Base-by-base conservation (phyloP, 2,797 vertebrate genomes). In the Coreius guichenoti region DNA sequence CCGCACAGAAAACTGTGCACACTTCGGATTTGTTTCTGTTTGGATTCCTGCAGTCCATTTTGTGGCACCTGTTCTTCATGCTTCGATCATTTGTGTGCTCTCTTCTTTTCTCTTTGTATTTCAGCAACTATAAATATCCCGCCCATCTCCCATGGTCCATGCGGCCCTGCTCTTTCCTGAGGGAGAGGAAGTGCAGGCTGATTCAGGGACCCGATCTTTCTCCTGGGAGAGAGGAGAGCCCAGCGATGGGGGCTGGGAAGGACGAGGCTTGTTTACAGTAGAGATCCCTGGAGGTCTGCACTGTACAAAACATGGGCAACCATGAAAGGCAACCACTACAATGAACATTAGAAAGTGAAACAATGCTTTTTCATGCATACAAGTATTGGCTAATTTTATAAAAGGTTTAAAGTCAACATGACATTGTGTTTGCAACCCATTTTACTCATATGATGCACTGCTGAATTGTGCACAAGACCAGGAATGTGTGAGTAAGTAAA, bases 151-250 rank as follows among this genome's bases (percentile, higher is more conserved):
- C 87, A 70, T 67, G 87, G 82, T 68, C 90, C 87, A 85, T 82
- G 58, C 87, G 85, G 89, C 84, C 84, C 36, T 83, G 84, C 39
- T 86, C 80, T 94, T 93, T 94, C 91, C 91, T 93, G 93, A 94
- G 93, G 93, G 92, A 94, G 90, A 93, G 93, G 94, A 96, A 94
- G 90, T 83, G 39, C 81, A 89, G 89, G 88, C 89, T 87, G 90
- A 81, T 70, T 79, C 82, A 74, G 87, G 90, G 93, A 92, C 92
- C 87, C 90, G 91, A 94, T 91, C 92, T 93, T 92, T 93, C 90
- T 33, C 43, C 91, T 92, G 93, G 92, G 93, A 94, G 90, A 86
- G 87, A 87, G 65, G n/a, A 54, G 67, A 90, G 70, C 69, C 36
- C 85, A 56, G 90, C 65, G 83, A 75, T 89, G 29, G 87, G 86